Percentiles rank a stretch among this genome's conserved stretches.
Conservation (phyloP, 2,797 vertebrate species). For the Parambassis ranga region DNA sequence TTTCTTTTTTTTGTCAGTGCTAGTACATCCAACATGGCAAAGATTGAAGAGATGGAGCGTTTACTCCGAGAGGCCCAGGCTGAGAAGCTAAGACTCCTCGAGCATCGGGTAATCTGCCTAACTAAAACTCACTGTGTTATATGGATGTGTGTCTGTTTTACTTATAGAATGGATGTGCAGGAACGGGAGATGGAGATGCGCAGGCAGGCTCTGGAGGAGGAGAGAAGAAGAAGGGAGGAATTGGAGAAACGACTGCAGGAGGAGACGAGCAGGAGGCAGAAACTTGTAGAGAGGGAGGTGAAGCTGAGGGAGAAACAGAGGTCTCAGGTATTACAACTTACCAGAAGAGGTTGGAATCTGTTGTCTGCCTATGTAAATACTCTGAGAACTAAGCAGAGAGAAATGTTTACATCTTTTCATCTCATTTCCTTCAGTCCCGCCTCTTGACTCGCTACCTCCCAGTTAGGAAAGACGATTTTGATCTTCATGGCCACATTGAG, state of each 20-base stretch:
- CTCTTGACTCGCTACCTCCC: conserved; percentile 94
- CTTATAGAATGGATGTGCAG: conserved; percentile 47
- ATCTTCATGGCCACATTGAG: conserved; percentile 90
- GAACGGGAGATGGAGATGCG: conserved; percentile 95
- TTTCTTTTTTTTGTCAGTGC: conserved; percentile 76
- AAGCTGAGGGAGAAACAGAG: conserved; percentile 94
- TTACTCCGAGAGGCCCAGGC: conserved; percentile 92
- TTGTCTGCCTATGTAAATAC: neutral
- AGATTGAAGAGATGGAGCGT: conserved; percentile 97
- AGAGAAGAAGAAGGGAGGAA: conserved; percentile 89
- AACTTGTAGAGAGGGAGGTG: conserved; percentile 94
- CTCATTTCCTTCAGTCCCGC: conserved; percentile 79
- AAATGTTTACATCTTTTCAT: neutral
- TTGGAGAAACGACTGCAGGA: conserved; percentile 93
- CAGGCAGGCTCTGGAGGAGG: conserved; percentile 90
- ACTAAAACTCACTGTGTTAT: neutral
- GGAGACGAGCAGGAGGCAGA: conserved; percentile 93
- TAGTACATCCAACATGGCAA: conserved; percentile 91
- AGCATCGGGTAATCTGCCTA: conserved; percentile 84
- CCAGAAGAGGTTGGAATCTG: neutral
- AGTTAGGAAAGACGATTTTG: conserved; percentile 91
- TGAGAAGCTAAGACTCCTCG: conserved; percentile 90
- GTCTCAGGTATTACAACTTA: conserved; percentile 81
- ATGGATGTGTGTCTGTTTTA: neutral
- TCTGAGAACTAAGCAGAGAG: neutral